Base-by-base conservation (phyloP, 2,888 invertebrate genomes). In the Cataglyphis altisquamis region DNA sequence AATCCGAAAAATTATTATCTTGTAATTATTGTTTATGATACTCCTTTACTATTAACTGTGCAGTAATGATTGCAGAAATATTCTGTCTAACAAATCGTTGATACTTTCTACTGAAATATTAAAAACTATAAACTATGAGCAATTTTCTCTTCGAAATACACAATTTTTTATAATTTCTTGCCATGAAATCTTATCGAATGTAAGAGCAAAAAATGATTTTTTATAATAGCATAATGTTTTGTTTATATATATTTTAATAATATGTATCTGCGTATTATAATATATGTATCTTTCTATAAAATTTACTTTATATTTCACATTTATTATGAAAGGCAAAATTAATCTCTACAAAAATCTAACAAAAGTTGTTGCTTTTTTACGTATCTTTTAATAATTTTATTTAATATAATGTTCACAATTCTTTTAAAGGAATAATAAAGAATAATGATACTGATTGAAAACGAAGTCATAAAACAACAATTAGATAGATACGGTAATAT, bases 351-450 rank as follows among this genome's bases (percentile, higher is more conserved):
- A 25, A 25, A 25, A 8, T 0, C 39, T 29, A 8, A 55, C 9
- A n/a, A 67, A 39, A 77, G 55, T 4, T 15, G 0, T 39, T 77
- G 3, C 6, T 29, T 36, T 36, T 36, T 36, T 41, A 32, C 32
- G 45, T 70, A n/a, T 70, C 2, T n/a, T 29, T 18, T 70, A 36
- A 78, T 68, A 32, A 68, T 86, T 83, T 66, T 63, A 63, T 41
- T 25, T 68, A 73, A 82, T 60, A n/a, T 52, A 64, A 68, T 25
- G 55, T 60, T 25, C 48, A 25, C 10, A 36, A 21, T 75, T 81
- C 55, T 68, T 68, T 52, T 52, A 10, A 36, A 25, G 0, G 21
- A 10, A 52, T 32, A 29, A 8, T 0, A 41, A 21, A 25, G 10
- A 68, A 68, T 78, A 78, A 74, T 67, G 52, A 60, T 52, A 39